Evolutionary conservation across 2,113 vertebrate species (phyloP).

Genomic region (Salvelinus fontinalis): DNA sequence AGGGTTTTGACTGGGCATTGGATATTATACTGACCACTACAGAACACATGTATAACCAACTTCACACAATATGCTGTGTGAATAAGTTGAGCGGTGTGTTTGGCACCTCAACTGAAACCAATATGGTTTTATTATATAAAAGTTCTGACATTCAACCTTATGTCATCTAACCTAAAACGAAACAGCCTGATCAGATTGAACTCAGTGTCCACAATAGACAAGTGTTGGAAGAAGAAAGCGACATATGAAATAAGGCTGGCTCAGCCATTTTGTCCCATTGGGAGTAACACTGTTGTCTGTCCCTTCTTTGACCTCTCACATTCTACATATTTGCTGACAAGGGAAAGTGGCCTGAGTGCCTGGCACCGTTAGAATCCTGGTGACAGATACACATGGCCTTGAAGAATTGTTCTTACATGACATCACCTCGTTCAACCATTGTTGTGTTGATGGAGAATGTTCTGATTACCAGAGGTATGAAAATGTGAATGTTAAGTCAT

Average conservation of each 20-base stretch:
- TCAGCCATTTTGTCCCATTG: neutral
- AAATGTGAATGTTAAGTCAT: neutral
- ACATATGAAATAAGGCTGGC: neutral
- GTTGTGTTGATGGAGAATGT: no score
- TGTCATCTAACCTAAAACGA: no score
- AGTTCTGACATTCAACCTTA: no score
- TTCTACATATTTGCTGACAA: neutral
- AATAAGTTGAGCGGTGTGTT: no score
- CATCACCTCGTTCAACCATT: neutral
- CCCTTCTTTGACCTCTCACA: slow-evolving; percentile 3
- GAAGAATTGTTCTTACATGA: neutral
- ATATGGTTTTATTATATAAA: no score
- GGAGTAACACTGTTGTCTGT: neutral
- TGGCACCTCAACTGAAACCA: no score
- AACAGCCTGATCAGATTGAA: neutral
- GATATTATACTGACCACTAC: no score
- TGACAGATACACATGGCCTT: neutral
- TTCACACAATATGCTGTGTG: no score
- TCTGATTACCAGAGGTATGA: neutral
- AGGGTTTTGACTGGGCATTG: no score
- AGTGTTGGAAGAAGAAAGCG: neutral
- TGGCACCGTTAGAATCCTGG: neutral
- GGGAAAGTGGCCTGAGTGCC: slow-evolving; percentile 1
- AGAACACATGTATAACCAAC: no score
- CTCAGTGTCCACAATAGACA: neutral